Conservation (phyloP, 2,888 invertebrate species). For the Erynnis tages region DNA sequence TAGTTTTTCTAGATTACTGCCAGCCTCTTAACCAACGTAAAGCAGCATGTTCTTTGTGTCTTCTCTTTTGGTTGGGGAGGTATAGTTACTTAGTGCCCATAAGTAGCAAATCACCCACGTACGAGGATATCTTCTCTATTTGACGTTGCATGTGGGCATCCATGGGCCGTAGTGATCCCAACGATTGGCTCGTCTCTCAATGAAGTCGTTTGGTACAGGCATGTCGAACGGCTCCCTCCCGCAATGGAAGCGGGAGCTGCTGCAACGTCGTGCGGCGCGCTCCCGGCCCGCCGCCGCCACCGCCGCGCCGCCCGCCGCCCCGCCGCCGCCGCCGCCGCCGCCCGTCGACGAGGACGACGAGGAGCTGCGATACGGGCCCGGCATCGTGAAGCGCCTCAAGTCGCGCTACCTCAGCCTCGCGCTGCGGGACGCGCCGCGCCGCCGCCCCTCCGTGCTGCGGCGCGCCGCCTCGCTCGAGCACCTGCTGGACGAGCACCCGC, state of each 20-base stretch:
- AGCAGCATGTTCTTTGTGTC: no score
- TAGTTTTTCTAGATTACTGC: no score
- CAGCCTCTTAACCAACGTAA: no score
- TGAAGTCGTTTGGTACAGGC: slow-evolving; percentile 42
- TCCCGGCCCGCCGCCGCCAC: slow-evolving; percentile 47
- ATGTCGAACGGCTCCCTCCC: slow-evolving; percentile 81
- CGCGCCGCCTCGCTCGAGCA: slow-evolving; percentile 93
- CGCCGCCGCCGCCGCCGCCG: slow-evolving; percentile 52
- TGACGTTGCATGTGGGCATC: no score
- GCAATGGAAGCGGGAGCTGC: slow-evolving; percentile 92
- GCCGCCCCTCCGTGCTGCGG: slow-evolving; percentile 86
- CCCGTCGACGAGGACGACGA: slow-evolving; percentile 72
- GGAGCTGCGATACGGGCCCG: slow-evolving; percentile 94
- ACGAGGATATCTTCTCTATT: no score
- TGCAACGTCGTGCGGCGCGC: slow-evolving; percentile 85
- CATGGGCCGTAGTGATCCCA: no score
- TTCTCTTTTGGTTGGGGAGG: no score
- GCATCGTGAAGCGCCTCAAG: slow-evolving; percentile 93
- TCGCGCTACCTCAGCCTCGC: slow-evolving; percentile 93
- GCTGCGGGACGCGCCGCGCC: slow-evolving; percentile 86
- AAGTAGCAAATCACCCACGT: no score
- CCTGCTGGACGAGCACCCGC: slow-evolving; percentile 85
- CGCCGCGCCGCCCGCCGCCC: slow-evolving; percentile 52
- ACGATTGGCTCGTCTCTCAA: no score
- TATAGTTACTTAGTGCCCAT: no score